These are phyloP conservation scores for Acheta domesticus DNA, from an alignment of 2,888 invertebrate species.

Conservation along the genomic window DNA sequence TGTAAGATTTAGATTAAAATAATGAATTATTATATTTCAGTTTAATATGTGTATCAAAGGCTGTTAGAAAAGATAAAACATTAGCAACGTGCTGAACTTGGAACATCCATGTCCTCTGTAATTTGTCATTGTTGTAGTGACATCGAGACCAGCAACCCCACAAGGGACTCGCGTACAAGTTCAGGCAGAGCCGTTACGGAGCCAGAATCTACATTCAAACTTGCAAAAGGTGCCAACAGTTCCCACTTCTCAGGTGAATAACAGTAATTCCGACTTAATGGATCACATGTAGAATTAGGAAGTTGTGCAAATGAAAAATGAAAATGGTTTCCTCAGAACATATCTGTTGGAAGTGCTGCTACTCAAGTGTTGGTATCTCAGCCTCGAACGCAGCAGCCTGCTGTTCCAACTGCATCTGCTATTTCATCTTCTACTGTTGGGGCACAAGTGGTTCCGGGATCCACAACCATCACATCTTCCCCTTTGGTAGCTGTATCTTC, in stretches of 20 bases:
- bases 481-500: constrained; percentile 20
- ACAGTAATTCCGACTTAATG: background rate
- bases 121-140: constrained; percentile 24
- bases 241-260: background rate
- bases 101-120: background rate
- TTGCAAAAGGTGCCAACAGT: constrained; percentile 33
- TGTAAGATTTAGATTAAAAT: too few relatives aligned
- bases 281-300: background rate
- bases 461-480: background rate
- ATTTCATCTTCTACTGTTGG: background rate
- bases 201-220: constrained; percentile 38
- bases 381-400: constrained; percentile 9
- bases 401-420: constrained; percentile 20
- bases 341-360: constrained; percentile 19
- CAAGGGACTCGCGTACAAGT: constrained; percentile 28
- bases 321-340: constrained; percentile 18
- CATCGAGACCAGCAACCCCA: constrained; percentile 31
- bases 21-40: too few relatives aligned
- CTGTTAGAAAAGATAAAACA: too few relatives aligned
- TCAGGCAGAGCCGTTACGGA: constrained; percentile 34
- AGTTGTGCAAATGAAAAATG: background rate
- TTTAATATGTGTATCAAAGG: too few relatives aligned
- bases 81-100: too few relatives aligned
- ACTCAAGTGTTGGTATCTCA: constrained; percentile 20
- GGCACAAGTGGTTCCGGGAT: background rate